These are phyloP conservation scores for Lanius collurio DNA, from an alignment of 2,113 vertebrate genomes.

Conservation along the genomic window DNA sequence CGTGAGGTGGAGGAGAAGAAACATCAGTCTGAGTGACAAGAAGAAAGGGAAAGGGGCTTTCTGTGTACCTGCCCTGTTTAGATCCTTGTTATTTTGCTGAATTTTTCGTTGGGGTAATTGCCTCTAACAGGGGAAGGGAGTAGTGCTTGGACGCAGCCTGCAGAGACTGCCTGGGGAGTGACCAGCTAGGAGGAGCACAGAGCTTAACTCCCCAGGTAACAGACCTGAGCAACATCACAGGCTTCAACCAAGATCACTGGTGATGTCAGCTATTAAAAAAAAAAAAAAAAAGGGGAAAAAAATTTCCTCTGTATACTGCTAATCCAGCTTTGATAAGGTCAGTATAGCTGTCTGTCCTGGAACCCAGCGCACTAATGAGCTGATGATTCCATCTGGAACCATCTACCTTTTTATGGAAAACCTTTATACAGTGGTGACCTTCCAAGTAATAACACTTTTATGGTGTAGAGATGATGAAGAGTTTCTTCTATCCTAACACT, in stretches of 20 bases:
- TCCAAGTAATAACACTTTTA: background rate
- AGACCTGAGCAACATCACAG: background rate
- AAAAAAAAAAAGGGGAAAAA: background rate
- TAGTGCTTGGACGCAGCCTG: background rate
- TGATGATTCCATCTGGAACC: background rate
- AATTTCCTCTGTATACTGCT: background rate
- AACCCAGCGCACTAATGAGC: background rate
- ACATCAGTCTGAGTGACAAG: background rate
- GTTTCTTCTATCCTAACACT: background rate
- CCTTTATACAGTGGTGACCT: background rate
- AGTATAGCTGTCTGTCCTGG: background rate
- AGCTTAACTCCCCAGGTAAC: background rate
- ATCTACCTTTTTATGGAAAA: background rate
- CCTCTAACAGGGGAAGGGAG: background rate
- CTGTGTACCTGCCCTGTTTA: background rate
- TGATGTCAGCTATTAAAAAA: background rate
- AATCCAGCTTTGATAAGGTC: background rate
- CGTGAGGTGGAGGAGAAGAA: background rate
- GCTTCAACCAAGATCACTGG: background rate
- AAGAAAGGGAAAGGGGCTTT: background rate
- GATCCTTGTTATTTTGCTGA: background rate
- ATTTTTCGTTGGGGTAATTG: background rate
- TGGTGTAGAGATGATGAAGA: background rate
- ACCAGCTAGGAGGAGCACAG: background rate
- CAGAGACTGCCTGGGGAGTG: background rate